Percentiles rank a stretch among this genome's conserved stretches.
Conservation (phyloP, 2,888 invertebrate species). For the Cremastinae sp. region DNA sequence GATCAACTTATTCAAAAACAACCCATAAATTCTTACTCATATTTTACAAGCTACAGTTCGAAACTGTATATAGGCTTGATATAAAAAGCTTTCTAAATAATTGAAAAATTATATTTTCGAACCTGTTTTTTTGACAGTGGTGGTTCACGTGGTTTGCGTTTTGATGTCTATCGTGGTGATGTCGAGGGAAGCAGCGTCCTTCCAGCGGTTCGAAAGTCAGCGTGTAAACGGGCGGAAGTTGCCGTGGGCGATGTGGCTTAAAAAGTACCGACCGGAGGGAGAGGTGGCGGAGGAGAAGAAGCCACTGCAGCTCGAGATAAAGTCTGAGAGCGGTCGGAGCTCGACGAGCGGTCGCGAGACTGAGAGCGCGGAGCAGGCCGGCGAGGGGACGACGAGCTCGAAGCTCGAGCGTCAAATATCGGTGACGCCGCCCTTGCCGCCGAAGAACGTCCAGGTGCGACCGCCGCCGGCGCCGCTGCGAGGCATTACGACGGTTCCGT, state of each 20-base stretch:
- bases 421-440: constrained; percentile 77
- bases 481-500: constrained; percentile 73
- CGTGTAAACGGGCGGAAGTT: constrained; percentile 87
- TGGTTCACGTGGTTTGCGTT: constrained; percentile 86
- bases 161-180: constrained; percentile 86
- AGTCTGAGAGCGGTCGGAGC: constrained; percentile 8
- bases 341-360: background rate
- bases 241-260: constrained; percentile 85
- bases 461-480: constrained; percentile 78
- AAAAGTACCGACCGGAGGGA: constrained; percentile 73
- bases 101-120: too few species aligned
- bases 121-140: too few species aligned
- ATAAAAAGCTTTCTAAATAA: too few species aligned
- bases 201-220: constrained; percentile 90
- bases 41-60: too few species aligned
- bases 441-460: constrained; percentile 75
- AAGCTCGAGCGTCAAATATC: constrained; percentile 73
- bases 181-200: constrained; percentile 87
- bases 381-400: too few species aligned
- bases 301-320: constrained; percentile 65
- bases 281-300: constrained; percentile 74
- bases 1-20: too few species aligned
- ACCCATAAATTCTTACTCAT: too few species aligned
- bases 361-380: too few species aligned
- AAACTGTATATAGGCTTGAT: too few species aligned